A percentile compares a stretch with the other conserved stretches of the same genome.
These are phyloP conservation scores for Pachyuromys duprasi DNA, from an alignment of 2,797 vertebrate species.

Conservation along the genomic window DNA sequence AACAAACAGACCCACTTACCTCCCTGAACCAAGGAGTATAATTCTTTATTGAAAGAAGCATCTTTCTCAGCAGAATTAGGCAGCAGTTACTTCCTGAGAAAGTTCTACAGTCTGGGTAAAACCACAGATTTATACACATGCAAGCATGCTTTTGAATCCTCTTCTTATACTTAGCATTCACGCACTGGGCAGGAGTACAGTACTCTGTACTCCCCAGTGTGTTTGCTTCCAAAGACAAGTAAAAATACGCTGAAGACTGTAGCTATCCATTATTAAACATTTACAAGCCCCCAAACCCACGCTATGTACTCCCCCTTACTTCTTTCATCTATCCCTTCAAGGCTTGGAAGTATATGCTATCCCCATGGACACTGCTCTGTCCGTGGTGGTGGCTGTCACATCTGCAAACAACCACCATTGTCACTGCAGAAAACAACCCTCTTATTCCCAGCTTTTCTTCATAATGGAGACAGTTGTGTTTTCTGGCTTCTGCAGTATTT, in stretches of 20 bases:
- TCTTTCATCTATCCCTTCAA: no score
- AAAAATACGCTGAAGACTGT: neutral
- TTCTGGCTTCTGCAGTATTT: neutral
- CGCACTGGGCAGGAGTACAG: neutral
- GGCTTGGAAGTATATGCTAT: neutral
- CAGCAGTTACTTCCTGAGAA: constrained; percentile 11
- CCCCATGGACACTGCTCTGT: neutral
- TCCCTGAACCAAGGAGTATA: neutral
- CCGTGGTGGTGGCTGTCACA: neutral
- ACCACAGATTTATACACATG: neutral
- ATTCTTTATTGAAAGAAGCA: neutral
- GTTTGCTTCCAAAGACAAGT: constrained; percentile 12
- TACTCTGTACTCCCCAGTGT: neutral
- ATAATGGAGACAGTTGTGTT: neutral
- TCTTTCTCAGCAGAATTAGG: constrained; percentile 7
- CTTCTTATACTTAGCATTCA: neutral
- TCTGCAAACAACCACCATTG: neutral
- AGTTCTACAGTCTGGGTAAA: neutral
- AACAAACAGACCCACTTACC: neutral
- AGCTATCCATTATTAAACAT: neutral
- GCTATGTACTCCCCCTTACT: neutral
- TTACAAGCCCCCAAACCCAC: neutral
- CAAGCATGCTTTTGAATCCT: neutral
- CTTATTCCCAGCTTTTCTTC: no score
- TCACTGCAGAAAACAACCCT: neutral